phyloP scores from a whole-genome alignment of 2,888 invertebrate genomes.

The Phaonia tiefii region DNA sequence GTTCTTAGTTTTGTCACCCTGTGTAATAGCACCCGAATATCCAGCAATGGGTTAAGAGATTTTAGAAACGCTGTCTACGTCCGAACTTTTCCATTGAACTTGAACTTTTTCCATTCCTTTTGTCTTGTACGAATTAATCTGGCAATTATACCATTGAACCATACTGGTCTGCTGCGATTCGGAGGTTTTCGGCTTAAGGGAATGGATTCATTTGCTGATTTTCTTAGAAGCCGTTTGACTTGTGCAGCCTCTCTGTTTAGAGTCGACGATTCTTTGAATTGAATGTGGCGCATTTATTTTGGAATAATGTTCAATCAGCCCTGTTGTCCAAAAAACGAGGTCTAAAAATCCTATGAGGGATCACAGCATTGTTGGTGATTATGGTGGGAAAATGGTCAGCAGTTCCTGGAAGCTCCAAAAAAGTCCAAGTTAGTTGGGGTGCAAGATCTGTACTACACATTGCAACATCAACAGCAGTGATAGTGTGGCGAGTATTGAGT shows the following conservation, averaged over 20 bases:
- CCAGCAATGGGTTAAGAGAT: conserved; percentile 37
- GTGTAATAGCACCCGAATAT: background rate
- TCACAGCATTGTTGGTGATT: background rate
- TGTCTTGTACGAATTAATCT: conserved; percentile 6
- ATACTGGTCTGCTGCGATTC: background rate
- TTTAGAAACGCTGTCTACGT: conserved; percentile 1
- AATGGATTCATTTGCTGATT: conserved; percentile 24
- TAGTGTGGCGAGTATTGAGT: conserved; percentile 24
- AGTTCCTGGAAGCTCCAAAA: background rate
- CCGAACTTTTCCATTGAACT: conserved; percentile 1
- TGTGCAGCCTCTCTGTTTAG: too few relatives aligned
- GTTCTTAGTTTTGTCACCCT: background rate
- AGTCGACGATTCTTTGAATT: too few relatives aligned
- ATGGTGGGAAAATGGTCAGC: conserved; percentile 13
- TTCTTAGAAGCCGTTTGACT: conserved; percentile 6
- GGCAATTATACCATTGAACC: conserved; percentile 22
- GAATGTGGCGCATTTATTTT: background rate
- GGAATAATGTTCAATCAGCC: background rate
- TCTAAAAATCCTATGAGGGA: background rate
- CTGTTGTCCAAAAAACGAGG: background rate
- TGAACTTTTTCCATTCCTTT: conserved; percentile 16
- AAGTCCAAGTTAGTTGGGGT: background rate
- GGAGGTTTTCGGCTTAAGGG: conserved; percentile 1
- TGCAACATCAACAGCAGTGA: conserved; percentile 26
- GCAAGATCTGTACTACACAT: conserved; percentile 28